Conservation (phyloP, 2,888 invertebrate genomes). For the Latheticus oryzae region DNA sequence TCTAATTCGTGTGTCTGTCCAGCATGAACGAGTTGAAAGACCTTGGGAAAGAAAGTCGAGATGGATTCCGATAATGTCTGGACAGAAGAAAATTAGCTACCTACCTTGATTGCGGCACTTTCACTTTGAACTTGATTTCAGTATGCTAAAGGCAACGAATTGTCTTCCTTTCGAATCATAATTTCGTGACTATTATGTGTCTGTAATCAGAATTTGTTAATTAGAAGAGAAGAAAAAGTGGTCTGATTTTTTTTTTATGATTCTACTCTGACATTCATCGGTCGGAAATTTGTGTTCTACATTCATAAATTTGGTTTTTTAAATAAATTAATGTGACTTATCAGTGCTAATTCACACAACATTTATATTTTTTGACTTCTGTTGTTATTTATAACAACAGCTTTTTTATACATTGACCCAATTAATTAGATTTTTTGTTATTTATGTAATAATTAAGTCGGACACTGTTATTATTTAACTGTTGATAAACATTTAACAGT, state of each 20-base stretch:
- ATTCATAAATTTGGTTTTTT: constrained; percentile 14
- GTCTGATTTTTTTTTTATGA: constrained; percentile 7
- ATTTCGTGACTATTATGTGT: constrained; percentile 10
- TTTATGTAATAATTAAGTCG: no score
- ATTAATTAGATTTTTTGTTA: no score
- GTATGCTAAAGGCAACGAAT: constrained; percentile 19
- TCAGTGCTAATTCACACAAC: no score
- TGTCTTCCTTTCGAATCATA: constrained; percentile 32
- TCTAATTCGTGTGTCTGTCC: constrained; percentile 15
- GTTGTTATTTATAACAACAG: no score
- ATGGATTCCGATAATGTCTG: constrained; percentile 32
- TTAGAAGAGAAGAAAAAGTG: constrained; percentile 22
- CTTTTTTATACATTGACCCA: no score
- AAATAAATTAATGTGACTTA: no score
- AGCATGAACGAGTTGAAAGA: constrained; percentile 30
- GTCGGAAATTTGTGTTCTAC: constrained; percentile 10
- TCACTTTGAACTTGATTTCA: constrained; percentile 43
- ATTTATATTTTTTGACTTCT: no score
- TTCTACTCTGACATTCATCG: neutral
- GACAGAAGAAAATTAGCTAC: constrained; percentile 27
- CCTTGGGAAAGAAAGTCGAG: constrained; percentile 51
- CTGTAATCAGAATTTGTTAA: constrained; percentile 10
- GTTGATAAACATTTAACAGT: no score
- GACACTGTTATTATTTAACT: no score
- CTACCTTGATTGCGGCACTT: constrained; percentile 39